These are phyloP conservation scores for Chrysodeixis includens DNA, from an alignment of 2,888 invertebrate species.

Conservation along the genomic window DNA sequence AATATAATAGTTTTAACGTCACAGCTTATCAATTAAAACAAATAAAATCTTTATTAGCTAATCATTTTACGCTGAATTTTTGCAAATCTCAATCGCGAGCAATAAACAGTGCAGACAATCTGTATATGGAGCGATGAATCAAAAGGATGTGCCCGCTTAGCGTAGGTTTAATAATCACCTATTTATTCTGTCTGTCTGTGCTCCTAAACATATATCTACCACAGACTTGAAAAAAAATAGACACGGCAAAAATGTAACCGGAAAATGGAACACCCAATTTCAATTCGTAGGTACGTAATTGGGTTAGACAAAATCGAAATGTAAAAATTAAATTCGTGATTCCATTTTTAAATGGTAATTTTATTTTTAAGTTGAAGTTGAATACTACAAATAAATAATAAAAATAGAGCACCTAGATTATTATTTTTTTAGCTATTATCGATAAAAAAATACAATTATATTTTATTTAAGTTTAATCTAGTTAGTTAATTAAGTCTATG, in stretches of 20 bases:
- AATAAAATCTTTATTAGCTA: not conserved
- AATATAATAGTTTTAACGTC: too few relatives aligned
- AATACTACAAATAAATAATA: too few relatives aligned
- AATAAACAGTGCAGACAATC: slow-evolving; percentile 54
- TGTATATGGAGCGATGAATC: slow-evolving; percentile 59
- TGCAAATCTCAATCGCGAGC: slow-evolving; percentile 46
- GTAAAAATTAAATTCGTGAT: too few relatives aligned
- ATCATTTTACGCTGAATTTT: slow-evolving; percentile 3
- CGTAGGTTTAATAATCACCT: slow-evolving; percentile 58
- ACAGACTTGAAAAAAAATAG: not conserved
- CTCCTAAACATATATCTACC: slow-evolving; percentile 2
- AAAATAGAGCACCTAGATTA: too few relatives aligned
- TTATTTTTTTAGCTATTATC: too few relatives aligned
- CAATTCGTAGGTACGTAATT: too few relatives aligned
- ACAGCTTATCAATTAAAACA: not conserved
- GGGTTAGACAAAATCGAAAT: too few relatives aligned
- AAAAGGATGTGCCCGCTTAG: slow-evolving; percentile 57
- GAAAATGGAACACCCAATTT: too few relatives aligned
- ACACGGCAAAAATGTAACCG: not conserved
- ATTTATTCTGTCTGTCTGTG: slow-evolving; percentile 45
- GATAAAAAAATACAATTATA: too few relatives aligned
- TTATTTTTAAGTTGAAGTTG: too few relatives aligned
- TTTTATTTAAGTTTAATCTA: not conserved
- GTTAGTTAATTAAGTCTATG: slow-evolving; percentile 14
- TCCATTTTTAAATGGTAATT: too few relatives aligned